These are phyloP conservation scores for Syngnathoides biaculeatus DNA, from an alignment of 2,113 vertebrate genomes.

Conservation along the genomic window DNA sequence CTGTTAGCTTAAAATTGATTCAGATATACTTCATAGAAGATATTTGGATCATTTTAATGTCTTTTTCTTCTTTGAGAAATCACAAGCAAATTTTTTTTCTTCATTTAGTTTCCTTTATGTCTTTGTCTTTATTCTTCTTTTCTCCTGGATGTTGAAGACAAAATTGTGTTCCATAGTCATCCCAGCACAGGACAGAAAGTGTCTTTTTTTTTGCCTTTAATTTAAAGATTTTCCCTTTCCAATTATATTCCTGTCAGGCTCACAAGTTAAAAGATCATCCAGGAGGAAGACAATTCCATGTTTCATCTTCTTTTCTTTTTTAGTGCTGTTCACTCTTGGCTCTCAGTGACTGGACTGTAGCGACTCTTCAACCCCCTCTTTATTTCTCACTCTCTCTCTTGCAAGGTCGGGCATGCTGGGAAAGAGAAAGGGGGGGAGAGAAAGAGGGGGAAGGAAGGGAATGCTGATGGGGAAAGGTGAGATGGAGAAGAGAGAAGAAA, in stretches of 20 bases:
- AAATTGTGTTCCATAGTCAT: constrained; percentile 12
- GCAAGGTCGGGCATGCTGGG: constrained; percentile 44
- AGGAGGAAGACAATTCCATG: background rate
- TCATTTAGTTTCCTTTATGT: background rate
- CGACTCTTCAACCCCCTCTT: background rate
- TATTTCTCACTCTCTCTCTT: constrained; percentile 1
- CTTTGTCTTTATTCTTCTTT: constrained; percentile 13
- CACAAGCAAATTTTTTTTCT: background rate
- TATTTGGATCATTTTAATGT: background rate
- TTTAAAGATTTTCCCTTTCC: constrained; percentile 8
- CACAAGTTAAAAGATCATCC: constrained; percentile 23
- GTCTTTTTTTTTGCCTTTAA: constrained; percentile 8
- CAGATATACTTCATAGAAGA: background rate
- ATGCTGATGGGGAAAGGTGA: background rate
- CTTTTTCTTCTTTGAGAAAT: background rate
- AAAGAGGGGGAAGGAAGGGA: background rate
- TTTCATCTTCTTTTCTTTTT: constrained; percentile 1
- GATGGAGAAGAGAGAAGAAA: background rate
- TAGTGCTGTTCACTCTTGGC: constrained; percentile 24
- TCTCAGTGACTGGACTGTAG: constrained; percentile 20
- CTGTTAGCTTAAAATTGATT: background rate
- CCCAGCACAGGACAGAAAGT: background rate
- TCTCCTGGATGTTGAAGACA: constrained; percentile 3
- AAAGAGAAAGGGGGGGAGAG: background rate
- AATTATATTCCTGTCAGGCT: constrained; percentile 6